Base-by-base conservation (phyloP, 2,888 invertebrate species). In the Drosophila longiperda region DNA sequence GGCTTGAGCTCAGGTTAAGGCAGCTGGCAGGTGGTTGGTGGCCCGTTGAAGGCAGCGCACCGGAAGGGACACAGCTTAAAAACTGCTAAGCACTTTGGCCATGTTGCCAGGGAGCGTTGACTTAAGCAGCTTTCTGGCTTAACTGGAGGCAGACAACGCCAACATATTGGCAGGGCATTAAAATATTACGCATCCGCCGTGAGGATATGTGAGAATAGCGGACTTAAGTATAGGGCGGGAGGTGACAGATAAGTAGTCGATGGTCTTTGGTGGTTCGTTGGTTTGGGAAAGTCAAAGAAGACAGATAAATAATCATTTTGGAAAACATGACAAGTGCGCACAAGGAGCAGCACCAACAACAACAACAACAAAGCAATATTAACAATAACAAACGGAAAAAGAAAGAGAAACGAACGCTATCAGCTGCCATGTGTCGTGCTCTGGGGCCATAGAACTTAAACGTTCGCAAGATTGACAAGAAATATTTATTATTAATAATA, bases 401-500 rank as follows among this genome's bases (percentile, higher is more conserved):
- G 7, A 29, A 29, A 8, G 23, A 15, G 45, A 45, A 45, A 20
- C 23, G 52, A 48, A 20, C 61, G 55, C 57, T 55, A 61, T 71
- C 52, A 66, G 58, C 64, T 67, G 59, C 54, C 50, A 59, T 66
- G 72, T 84, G 67, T 82, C 88, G 88, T 87, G 87, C 74, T 75
- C 73, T 48, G 72, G 20, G 54, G 73, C 71, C 75, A 84, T 88
- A 82, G 65, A 78, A 75, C 78, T 86, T 87, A 84, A 87, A 82
- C 77, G 77, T 60, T 81, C 62, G 59, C 55, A 61, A 69, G 83
- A 87, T 87, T 86, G 87, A 87, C 82, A 87, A 87, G 81, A 79
- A 87, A 81, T 87, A 87, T 87, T 82, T 88, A 88, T 87, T 87
- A 87, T 87, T 88, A 87, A 87, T 87, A 84, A 86, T 84, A 87